These are phyloP conservation scores for Pristionchus maxplancki DNA, from an alignment of 2,888 invertebrate species.

Conservation along the genomic window DNA sequence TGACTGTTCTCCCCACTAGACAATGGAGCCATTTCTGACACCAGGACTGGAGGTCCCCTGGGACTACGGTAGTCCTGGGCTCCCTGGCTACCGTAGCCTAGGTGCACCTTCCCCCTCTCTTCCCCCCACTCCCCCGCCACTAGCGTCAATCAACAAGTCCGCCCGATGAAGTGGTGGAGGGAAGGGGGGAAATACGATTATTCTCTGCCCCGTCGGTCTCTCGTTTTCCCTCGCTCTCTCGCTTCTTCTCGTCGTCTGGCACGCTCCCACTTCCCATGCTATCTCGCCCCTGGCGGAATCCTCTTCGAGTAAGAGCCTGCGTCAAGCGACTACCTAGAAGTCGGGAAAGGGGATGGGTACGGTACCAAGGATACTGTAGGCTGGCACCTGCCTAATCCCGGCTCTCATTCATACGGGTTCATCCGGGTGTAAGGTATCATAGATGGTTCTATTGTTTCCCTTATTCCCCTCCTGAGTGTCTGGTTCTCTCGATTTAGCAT, in stretches of 20 bases:
- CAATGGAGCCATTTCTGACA: conserved; percentile 22
- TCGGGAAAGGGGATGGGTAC: neutral
- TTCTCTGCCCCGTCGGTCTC: neutral
- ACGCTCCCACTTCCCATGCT: neutral
- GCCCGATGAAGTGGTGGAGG: conserved; percentile 23
- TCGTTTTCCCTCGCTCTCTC: neutral
- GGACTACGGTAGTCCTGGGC: neutral
- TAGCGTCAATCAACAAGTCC: conserved; percentile 43
- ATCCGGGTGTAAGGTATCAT: conserved; percentile 1
- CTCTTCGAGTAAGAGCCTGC: neutral
- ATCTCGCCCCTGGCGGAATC: neutral
- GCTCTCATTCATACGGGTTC: neutral
- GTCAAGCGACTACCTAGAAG: conserved; percentile 24
- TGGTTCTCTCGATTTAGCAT: neutral
- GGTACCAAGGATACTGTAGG: neutral
- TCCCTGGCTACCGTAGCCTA: conserved; percentile 1
- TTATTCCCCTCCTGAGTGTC: neutral
- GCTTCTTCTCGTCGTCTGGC: neutral
- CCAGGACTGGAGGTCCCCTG: neutral
- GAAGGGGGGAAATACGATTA: conserved; percentile 44
- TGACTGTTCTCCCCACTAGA: neutral
- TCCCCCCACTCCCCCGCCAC: neutral
- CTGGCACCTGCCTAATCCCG: conserved; percentile 27
- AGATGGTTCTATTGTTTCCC: neutral
- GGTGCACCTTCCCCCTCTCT: neutral